Evolutionary conservation across 2,113 vertebrate genomes (phyloP), one percentile per base, ranked within the genome.

Genomic region (Indicator indicator): DNA sequence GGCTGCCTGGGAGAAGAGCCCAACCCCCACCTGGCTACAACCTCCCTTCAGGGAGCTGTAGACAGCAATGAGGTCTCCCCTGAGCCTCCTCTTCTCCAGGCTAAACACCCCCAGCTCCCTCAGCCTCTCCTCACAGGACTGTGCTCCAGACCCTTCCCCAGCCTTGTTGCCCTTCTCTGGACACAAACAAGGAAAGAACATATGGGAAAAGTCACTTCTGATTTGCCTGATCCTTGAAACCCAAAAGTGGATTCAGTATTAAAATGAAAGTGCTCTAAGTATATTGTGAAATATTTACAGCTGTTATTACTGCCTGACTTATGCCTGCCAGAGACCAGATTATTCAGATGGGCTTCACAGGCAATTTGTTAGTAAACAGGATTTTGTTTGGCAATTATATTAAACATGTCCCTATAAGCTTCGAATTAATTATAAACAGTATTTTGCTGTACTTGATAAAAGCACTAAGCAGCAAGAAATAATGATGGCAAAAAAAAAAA

Each of bases 291-390:
- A 95, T 96, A 97, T 95, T 96, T 97, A 95, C 96, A 94, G 94
- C 95, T 97, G 93, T 94, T 98, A 96, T 96, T 97, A 97, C 96
- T 91, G 89, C 93, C 67, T 91, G 89, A 95, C 92, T 96, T 97
- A 88, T 90, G 92, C 42, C 74, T 94, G 85, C 94, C 89, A 96
- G 95, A 96, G 92, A 97, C 42, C 86, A 96, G 93, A 97, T 95
- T 97, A 97, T 96, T 97, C 96, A 94, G 79, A 93, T 90, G 90
- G 88, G 93, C 93, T 88, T 93, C 85, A 96, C 91, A 96, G 95
- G 90, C 86, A 97, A 60, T 94, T 96, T 90, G 93, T 93, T 89
- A 91, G 95, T 94, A 97, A 97, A 97, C 91, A 94, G 93, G 93
- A 97, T 96, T 97, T 97, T 90, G 92, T 94, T 95, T 96, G 87